Evolutionary conservation across 2,797 vertebrate species (phyloP).

Genomic region (Rhodeus uyekii): DNA sequence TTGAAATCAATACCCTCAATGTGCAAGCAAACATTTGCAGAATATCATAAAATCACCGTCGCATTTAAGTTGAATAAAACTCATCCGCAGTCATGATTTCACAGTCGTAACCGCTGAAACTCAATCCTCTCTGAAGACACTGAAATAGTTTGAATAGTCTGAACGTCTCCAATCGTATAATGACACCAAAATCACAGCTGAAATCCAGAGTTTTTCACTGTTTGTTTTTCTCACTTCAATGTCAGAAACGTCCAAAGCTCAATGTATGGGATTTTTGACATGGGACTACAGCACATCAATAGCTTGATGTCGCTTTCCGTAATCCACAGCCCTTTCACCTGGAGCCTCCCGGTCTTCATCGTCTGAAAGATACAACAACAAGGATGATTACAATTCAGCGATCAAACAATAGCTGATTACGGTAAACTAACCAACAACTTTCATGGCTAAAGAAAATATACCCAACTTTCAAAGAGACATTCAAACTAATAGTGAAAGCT

Average conservation of each 20-base stretch:
- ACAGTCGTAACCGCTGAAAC: background rate
- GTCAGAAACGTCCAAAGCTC: slow-evolving; percentile 8
- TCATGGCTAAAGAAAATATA: background rate
- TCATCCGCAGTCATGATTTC: slow-evolving; percentile 6
- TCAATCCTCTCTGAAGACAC: slow-evolving; percentile 5
- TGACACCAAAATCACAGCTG: slow-evolving; percentile 27
- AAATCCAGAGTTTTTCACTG: slow-evolving; percentile 47
- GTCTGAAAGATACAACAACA: slow-evolving; percentile 73
- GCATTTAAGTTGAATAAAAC: background rate
- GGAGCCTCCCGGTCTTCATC: slow-evolving; percentile 94
- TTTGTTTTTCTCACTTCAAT: slow-evolving; percentile 27
- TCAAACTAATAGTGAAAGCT: background rate
- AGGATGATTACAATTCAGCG: background rate
- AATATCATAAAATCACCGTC: slow-evolving; percentile 3
- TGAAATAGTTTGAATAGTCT: slow-evolving; percentile 31
- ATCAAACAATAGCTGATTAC: background rate
- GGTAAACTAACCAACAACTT: background rate
- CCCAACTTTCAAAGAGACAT: background rate
- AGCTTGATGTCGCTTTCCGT: slow-evolving; percentile 87
- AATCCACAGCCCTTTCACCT: slow-evolving; percentile 85
- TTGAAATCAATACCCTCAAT: slow-evolving; percentile 4
- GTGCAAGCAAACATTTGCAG: slow-evolving; percentile 9
- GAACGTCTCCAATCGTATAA: slow-evolving; percentile 25
- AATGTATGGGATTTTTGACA: background rate
- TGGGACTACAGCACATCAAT: slow-evolving; percentile 84